Evolutionary conservation across 1,140 invertebrate species (phyloP).

Genomic region (Drosophila pseudoobscura): DNA sequence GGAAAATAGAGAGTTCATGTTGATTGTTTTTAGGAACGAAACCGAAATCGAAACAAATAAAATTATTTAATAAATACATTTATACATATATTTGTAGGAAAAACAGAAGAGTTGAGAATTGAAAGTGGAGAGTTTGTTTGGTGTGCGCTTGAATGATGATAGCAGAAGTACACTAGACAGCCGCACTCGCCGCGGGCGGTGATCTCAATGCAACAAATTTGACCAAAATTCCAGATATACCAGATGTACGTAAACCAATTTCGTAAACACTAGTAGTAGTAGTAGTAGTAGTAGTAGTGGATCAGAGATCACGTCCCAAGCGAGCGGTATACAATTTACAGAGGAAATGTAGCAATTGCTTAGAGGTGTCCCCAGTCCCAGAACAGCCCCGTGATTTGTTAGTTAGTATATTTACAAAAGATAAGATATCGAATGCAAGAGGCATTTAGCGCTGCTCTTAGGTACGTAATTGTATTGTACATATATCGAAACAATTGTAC

Average conservation of each 20-base stretch:
- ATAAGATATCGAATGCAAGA: constrained; percentile 48
- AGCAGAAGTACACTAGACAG: constrained; percentile 21
- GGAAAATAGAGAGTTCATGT: constrained; percentile 75
- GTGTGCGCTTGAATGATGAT: constrained; percentile 51
- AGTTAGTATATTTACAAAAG: constrained; percentile 63
- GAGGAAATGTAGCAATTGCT: constrained; percentile 35
- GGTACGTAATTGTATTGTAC: constrained; percentile 10
- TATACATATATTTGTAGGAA: constrained; percentile 22
- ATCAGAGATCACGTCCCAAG: constrained; percentile 46
- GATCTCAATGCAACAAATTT: constrained; percentile 27
- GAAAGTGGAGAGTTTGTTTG: constrained; percentile 4
- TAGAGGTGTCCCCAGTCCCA: constrained; percentile 20
- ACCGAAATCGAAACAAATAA: constrained; percentile 28
- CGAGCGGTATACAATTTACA: constrained; percentile 31
- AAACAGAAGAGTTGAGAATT: constrained; percentile 27
- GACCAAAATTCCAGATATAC: too few species aligned
- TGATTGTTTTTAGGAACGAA: constrained; percentile 16
- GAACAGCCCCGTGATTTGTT: constrained; percentile 2
- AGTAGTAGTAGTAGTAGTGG: neutral
- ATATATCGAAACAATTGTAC: constrained; percentile 36
- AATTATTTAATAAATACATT: constrained; percentile 40
- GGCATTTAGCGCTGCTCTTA: constrained; percentile 51
- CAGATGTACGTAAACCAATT: too few species aligned
- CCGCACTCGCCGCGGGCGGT: constrained; percentile 31
- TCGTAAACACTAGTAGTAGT: constrained; percentile 1